Evolutionary conservation across 1,140 invertebrate species (phyloP), one percentile per base, ranked within the genome.

Genomic region (Drosophila kohkoa): DNA sequence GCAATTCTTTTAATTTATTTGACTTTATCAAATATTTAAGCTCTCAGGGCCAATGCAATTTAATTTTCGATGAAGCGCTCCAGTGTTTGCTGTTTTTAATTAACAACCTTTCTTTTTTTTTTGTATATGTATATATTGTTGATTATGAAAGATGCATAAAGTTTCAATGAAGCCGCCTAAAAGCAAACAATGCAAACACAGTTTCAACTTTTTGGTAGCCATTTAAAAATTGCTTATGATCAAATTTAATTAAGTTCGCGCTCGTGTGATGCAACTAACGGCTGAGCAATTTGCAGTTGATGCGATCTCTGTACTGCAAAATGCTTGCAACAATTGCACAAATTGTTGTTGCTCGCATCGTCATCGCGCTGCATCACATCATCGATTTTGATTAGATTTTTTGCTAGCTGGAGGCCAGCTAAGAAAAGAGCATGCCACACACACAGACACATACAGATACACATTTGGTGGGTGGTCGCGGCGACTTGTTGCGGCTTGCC

Each of bases 221-320:
- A 8, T 38, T 30, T 35, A 54, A 54, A 2, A 55, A 55, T 55
- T 38, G 55, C 16, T 58, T 45, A 3, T 28, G 55, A 58, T 72
- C 20, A 81, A 72, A 81, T 81, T 81, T 67, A 81, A 81, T 81
- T 81, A 76, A 76, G 75, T 59, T 79, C 64, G 54, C 60, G 66
- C 64, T 65, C 68, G 54, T 76, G 68, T 45, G 32, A 25, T 45
- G 58, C 32, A 69, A 32, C 16, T 38, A 69, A 46, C 11, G 43
- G 35, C 11, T 65, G 59, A 49, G 77, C 77, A 79, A 79, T 79
- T 79, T 79, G 73, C 77, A 79, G 74, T 79, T 79, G 77, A 79
- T 79, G 79, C 62, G 76, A 79, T 79, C 77, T 25, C 4, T 55
- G 13, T 15, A 48, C 77, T 3, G 3, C 11, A 20, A 28, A 25